These are phyloP conservation scores for Thrips palmi DNA, from an alignment of 1,140 invertebrate species.

Conservation along the genomic window DNA sequence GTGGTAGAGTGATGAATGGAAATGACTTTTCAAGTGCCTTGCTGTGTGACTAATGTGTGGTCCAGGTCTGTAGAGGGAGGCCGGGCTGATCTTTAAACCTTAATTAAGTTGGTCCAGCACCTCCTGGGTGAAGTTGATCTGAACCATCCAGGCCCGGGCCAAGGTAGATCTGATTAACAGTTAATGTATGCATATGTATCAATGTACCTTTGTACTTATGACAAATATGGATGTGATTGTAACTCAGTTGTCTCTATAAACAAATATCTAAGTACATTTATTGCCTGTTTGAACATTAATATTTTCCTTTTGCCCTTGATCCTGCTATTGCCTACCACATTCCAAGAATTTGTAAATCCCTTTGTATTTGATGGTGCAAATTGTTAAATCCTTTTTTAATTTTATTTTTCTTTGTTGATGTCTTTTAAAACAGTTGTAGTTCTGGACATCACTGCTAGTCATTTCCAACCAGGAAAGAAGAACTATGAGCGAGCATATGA, in stretches of 20 bases:
- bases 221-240: no score
- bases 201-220: no score
- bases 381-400: slow-evolving; percentile 14
- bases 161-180: no score
- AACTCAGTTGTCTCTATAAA: neutral
- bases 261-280: slow-evolving; percentile 5
- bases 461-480: slow-evolving; percentile 29
- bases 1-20: no score
- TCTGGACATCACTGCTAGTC: slow-evolving; percentile 28
- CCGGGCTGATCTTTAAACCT: no score
- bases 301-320: neutral
- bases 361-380: slow-evolving; percentile 5
- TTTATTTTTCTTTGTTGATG: slow-evolving; percentile 18
- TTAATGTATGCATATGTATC: no score
- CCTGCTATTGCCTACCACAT: neutral
- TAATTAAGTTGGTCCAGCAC: no score
- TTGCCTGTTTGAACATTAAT: slow-evolving; percentile 6
- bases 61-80: no score
- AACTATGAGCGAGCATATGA: slow-evolving; percentile 26
- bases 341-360: neutral
- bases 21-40: no score
- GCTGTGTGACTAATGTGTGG: no score
- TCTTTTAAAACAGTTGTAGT: slow-evolving; percentile 26
- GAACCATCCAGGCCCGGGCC: no score
- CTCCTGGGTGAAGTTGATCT: no score